A percentile compares a stretch with the other conserved stretches of the same genome.
Conservation (phyloP, 2,888 invertebrate species). For the Drosophila bunnanda region DNA sequence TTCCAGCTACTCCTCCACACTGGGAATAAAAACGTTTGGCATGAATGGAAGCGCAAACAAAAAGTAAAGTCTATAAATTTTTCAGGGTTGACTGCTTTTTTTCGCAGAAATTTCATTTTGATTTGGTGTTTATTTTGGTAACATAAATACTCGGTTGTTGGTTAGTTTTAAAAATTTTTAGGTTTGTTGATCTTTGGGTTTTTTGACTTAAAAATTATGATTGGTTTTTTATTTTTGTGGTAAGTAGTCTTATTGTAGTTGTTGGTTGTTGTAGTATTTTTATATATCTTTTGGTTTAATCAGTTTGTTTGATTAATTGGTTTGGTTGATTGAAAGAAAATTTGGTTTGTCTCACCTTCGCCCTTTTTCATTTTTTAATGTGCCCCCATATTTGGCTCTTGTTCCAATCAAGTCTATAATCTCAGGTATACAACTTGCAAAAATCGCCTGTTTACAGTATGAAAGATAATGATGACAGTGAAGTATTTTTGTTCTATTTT, state of each 20-base stretch:
- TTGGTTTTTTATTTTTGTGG: constrained; percentile 56
- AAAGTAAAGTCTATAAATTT: constrained; percentile 62
- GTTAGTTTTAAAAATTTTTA: constrained; percentile 59
- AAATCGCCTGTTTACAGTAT: constrained; percentile 94
- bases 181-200: constrained; percentile 43
- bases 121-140: constrained; percentile 82
- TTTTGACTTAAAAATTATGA: constrained; percentile 69
- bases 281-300: constrained; percentile 47
- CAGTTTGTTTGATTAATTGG: constrained; percentile 67
- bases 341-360: constrained; percentile 94
- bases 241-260: constrained; percentile 54
- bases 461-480: constrained; percentile 82
- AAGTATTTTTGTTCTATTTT: constrained; percentile 75
- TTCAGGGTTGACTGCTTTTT: constrained; percentile 19
- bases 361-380: constrained; percentile 99
- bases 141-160: constrained; percentile 53
- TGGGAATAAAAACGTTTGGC: constrained; percentile 51
- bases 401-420: constrained; percentile 99
- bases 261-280: constrained; percentile 68
- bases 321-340: constrained; percentile 73
- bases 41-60: constrained; percentile 78
- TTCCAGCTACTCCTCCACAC: constrained; percentile 71
- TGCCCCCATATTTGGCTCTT: constrained; percentile 99
- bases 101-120: constrained; percentile 83
- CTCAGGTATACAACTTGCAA: constrained; percentile 99